Evolutionary conservation across 2,888 invertebrate species (phyloP).

Genomic region (Chrysotoxum bicinctum): DNA sequence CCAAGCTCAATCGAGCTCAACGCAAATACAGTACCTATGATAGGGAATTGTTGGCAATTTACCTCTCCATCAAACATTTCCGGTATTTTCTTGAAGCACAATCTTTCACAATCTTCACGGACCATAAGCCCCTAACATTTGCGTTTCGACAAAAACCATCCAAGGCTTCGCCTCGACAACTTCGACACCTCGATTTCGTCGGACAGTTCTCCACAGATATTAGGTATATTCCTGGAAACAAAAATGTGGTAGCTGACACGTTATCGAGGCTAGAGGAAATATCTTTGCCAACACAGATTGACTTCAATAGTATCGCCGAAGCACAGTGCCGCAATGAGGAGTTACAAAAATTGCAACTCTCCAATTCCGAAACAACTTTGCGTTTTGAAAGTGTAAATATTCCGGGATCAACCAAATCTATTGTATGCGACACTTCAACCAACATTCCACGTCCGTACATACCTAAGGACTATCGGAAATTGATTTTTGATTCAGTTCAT

Average conservation of each 20-base stretch:
- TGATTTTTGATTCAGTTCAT: constrained; percentile 30
- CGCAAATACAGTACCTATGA: not conserved
- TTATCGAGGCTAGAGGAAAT: constrained; percentile 65
- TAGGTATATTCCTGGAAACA: no score
- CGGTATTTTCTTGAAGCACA: not conserved
- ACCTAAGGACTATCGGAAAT: constrained; percentile 2
- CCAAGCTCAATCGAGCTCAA: no score
- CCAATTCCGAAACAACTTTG: not conserved
- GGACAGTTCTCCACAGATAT: no score
- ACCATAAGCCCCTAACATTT: no score
- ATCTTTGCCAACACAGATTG: constrained; percentile 16
- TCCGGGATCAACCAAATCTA: not conserved
- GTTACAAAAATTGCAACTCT: constrained; percentile 17
- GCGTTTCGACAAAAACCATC: no score
- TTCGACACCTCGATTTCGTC: no score
- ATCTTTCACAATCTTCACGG: no score
- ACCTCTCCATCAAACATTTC: not conserved
- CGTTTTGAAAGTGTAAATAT: not conserved
- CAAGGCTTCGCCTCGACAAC: no score
- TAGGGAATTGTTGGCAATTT: not conserved
- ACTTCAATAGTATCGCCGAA: constrained; percentile 22
- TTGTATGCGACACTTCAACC: not conserved
- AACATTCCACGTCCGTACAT: not conserved
- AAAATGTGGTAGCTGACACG: constrained; percentile 60
- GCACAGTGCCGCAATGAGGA: constrained; percentile 37